phyloP scores from a whole-genome alignment of 2,797 vertebrate genomes.

The Coluber constrictor region DNA sequence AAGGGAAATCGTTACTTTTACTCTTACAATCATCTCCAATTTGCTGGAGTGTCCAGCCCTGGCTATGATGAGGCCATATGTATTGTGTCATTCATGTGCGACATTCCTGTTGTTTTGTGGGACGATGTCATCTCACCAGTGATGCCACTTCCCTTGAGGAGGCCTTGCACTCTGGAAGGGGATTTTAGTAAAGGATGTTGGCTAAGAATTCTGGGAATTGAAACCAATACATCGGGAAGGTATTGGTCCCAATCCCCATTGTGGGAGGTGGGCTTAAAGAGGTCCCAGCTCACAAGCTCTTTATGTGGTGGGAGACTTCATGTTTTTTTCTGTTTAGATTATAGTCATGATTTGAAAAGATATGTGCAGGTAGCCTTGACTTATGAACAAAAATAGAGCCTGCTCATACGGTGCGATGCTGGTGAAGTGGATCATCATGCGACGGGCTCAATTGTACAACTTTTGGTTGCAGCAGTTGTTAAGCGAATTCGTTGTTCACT shows the following conservation, averaged over 20 bases:
- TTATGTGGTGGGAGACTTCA: not conserved
- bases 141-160: not conserved
- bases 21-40: not conserved
- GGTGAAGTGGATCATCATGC: not conserved
- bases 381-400: not conserved
- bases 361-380: not conserved
- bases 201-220: not conserved
- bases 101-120: not conserved
- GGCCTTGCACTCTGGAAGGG: not conserved
- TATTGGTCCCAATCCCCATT: not conserved
- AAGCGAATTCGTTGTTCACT: not conserved
- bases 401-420: not conserved
- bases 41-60: not conserved
- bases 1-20: not conserved
- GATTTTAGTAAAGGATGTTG: not conserved
- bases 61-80: not conserved
- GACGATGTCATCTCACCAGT: not conserved
- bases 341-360: not conserved
- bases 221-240: not conserved
- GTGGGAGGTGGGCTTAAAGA: not conserved
- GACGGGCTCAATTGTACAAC: not conserved
- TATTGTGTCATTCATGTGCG: not conserved
- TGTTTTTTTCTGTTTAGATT: not conserved
- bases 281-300: not conserved
- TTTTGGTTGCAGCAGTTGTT: not conserved